A percentile compares a stretch with the other conserved stretches of the same genome.
Evolutionary conservation across 2,113 vertebrate genomes (phyloP).

Genomic region (Oryctolagus cuniculus): DNA sequence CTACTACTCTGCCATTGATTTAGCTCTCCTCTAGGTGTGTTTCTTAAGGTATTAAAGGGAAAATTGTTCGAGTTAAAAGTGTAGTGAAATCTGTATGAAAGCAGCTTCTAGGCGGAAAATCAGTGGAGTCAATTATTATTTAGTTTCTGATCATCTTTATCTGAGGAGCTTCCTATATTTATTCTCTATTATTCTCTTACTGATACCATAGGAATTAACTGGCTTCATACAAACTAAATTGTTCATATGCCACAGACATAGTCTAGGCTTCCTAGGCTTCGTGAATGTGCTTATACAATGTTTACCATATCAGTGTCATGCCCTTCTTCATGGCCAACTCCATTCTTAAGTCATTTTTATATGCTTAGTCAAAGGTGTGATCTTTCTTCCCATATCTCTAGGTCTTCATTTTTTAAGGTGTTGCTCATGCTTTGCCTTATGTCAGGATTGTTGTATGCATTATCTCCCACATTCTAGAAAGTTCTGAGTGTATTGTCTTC

Average conservation of each 20-base stretch:
- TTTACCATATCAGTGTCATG: neutral
- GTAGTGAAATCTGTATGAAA: neutral
- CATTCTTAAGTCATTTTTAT: neutral
- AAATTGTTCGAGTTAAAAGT: neutral
- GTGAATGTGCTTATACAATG: neutral
- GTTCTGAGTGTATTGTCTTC: neutral
- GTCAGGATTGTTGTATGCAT: neutral
- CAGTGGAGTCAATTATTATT: neutral
- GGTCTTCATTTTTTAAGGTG: neutral
- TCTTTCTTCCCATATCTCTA: neutral
- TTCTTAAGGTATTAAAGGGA: slow-evolving; percentile 8
- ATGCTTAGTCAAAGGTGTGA: neutral
- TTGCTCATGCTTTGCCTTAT: neutral
- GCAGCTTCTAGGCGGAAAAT: neutral
- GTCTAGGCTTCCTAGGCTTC: neutral
- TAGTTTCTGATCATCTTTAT: neutral
- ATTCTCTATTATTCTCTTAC: neutral
- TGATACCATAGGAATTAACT: neutral
- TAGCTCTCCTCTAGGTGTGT: neutral
- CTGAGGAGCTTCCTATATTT: neutral
- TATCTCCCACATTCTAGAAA: neutral
- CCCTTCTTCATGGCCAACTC: neutral
- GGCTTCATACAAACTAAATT: neutral
- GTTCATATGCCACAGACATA: neutral
- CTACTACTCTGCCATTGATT: neutral